Evolutionary conservation across 2,113 vertebrate genomes (phyloP).

Genomic region (Mesoclemmys tuberculata): DNA sequence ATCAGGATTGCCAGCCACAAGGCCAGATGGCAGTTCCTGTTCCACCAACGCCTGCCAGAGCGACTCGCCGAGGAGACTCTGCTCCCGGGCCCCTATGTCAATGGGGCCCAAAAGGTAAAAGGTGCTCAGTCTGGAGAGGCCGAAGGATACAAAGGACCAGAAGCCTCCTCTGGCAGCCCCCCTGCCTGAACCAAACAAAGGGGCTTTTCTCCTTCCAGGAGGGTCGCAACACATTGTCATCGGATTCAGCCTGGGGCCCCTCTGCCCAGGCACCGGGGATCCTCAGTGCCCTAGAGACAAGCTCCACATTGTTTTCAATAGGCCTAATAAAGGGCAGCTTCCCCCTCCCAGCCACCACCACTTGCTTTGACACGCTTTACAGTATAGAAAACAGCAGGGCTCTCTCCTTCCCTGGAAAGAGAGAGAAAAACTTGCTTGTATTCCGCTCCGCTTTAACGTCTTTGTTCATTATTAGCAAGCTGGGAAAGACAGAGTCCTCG

Average conservation of each 20-base stretch:
- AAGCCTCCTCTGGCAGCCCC: neutral
- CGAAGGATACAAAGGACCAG: neutral
- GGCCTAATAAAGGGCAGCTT: neutral
- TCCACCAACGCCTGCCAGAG: neutral
- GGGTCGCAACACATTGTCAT: accelerated
- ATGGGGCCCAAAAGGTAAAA: accelerated
- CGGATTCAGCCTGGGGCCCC: neutral
- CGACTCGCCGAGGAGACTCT: no score
- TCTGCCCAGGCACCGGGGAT: accelerated
- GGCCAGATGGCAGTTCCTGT: accelerated
- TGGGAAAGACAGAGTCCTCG: neutral
- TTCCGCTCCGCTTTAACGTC: neutral
- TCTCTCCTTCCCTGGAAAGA: neutral
- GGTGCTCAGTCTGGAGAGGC: accelerated
- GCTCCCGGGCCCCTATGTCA: neutral
- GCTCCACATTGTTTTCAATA: neutral
- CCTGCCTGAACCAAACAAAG: neutral
- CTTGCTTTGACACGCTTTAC: accelerated
- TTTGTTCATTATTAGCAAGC: neutral
- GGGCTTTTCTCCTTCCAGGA: accelerated
- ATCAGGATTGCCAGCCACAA: neutral
- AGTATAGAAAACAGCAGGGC: neutral
- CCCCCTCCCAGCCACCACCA: neutral
- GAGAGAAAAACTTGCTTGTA: neutral
- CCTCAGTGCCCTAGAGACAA: accelerated